Evolutionary conservation across 2,797 vertebrate species (phyloP).

Genomic region (Molossus alvarezi): DNA sequence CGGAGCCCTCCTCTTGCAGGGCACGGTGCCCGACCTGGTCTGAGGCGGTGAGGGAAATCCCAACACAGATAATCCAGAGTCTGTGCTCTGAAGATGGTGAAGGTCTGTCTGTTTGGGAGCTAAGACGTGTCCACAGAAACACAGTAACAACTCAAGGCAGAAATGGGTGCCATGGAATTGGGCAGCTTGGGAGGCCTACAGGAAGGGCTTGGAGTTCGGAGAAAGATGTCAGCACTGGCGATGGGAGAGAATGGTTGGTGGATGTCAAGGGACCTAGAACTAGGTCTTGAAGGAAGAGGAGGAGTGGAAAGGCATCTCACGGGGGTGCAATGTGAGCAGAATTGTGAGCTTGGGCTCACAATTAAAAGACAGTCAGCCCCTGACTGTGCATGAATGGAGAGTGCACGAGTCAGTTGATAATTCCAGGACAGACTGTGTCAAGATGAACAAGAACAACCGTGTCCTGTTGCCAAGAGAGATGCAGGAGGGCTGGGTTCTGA

Average conservation of each 20-base stretch:
- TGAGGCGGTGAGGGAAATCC: neutral
- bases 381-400: neutral
- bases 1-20: rapidly evolving
- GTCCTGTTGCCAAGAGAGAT: neutral
- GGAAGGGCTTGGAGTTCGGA: constrained; percentile 7
- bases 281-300: neutral
- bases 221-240: neutral
- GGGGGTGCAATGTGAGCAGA: neutral
- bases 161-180: neutral
- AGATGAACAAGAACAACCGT: neutral
- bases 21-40: neutral
- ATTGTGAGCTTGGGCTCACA: neutral
- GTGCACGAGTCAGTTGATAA: neutral
- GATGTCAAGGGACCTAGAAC: neutral
- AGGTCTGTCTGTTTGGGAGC: neutral
- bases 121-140: neutral
- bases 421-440: neutral
- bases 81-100: neutral
- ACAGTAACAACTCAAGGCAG: neutral
- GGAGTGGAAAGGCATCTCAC: neutral
- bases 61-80: neutral
- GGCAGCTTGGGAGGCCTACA: neutral
- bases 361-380: neutral
- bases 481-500: neutral
- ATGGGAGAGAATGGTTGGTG: neutral